phyloP scores from a whole-genome alignment of 2,888 invertebrate genomes.

The Andrena marginata region DNA sequence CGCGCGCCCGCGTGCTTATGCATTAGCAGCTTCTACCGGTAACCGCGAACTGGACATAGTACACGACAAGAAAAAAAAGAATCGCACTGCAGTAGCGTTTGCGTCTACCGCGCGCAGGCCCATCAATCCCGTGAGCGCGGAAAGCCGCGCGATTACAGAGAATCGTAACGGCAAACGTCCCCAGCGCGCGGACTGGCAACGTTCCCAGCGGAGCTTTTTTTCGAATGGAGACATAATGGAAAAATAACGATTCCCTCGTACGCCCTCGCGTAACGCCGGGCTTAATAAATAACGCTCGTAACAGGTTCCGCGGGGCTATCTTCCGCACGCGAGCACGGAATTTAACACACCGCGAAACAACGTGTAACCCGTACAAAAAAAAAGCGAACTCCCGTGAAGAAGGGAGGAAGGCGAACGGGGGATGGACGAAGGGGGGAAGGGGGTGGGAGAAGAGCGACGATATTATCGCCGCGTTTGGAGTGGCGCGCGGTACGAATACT shows the following conservation, averaged over 20 bases:
- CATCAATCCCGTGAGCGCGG: constrained; percentile 19
- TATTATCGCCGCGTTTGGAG: constrained; percentile 57
- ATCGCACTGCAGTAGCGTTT: not conserved
- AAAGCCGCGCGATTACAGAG: constrained; percentile 26
- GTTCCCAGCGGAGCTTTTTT: constrained; percentile 25
- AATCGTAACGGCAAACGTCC: not conserved
- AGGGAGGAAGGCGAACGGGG: not conserved
- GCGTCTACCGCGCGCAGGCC: not conserved
- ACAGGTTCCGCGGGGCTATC: constrained; percentile 35
- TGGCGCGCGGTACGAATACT: constrained; percentile 56
- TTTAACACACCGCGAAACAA: constrained; percentile 56
- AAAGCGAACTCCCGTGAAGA: not conserved
- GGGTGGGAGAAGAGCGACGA: constrained; percentile 42
- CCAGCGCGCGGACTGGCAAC: not conserved
- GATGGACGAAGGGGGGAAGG: constrained; percentile 10
- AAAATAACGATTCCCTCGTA: constrained; percentile 53
- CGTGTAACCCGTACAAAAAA: constrained; percentile 57
- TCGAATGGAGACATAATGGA: constrained; percentile 52
- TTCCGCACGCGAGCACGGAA: constrained; percentile 42
- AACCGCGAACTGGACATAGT: not conserved
- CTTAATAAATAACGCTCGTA: constrained; percentile 60
- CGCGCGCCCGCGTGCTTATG: not conserved
- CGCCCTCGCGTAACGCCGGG: constrained; percentile 44
- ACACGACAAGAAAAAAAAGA: not conserved
- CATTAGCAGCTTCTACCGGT: not conserved